These are phyloP conservation scores for Drosophila flavopinicola DNA, from an alignment of 2,888 invertebrate genomes.

Conservation along the genomic window DNA sequence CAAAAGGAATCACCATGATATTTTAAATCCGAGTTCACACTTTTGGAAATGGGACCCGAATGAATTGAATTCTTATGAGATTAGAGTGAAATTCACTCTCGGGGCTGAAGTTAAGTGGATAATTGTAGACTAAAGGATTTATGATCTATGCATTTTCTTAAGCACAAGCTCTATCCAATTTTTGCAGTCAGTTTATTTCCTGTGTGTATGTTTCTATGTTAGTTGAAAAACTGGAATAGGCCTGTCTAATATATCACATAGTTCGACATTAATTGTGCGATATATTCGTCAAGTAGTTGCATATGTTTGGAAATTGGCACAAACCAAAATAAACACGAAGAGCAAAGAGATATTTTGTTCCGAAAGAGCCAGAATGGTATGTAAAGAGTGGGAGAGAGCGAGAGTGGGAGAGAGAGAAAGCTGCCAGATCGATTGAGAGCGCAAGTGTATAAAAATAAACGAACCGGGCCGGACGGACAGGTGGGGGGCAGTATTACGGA, in stretches of 20 bases:
- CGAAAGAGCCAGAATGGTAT: conserved; percentile 6
- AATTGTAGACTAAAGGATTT: too few relatives aligned
- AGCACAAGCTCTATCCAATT: too few relatives aligned
- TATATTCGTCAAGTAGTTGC: too few relatives aligned
- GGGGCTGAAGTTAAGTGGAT: too few relatives aligned
- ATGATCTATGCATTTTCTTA: too few relatives aligned
- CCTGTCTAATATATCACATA: conserved; percentile 3
- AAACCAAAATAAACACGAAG: conserved; percentile 22
- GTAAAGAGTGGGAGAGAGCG: conserved; percentile 5
- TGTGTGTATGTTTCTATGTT: not conserved
- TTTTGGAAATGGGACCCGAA: too few relatives aligned
- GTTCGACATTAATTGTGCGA: conserved; percentile 1
- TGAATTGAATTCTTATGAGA: too few relatives aligned
- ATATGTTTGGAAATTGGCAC: conserved; percentile 8
- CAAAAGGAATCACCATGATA: too few relatives aligned
- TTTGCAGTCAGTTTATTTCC: too few relatives aligned
- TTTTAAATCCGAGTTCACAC: too few relatives aligned
- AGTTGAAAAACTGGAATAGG: conserved; percentile 9
- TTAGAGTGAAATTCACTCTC: too few relatives aligned
- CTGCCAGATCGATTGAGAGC: conserved; percentile 32
- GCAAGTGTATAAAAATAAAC: conserved; percentile 54
- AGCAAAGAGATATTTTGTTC: conserved; percentile 1
- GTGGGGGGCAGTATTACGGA: conserved; percentile 3
- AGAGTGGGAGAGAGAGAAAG: not conserved
- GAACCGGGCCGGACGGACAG: conserved; percentile 26